These are phyloP conservation scores for Saccostrea glomerata DNA, from an alignment of 1,140 invertebrate genomes.

Conservation along the genomic window DNA sequence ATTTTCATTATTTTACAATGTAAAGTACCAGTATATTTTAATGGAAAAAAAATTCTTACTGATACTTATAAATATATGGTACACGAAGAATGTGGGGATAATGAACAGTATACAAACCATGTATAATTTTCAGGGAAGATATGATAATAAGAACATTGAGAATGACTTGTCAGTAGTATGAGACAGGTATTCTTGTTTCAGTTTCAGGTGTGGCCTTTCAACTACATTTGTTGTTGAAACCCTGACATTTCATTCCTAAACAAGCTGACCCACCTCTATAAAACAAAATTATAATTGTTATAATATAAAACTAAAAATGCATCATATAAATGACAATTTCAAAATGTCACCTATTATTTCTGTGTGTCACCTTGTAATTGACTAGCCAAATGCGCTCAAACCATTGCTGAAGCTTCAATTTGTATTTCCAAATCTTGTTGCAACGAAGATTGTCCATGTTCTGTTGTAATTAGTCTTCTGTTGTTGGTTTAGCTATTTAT, in stretches of 20 bases:
- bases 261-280: slow-evolving; percentile 20
- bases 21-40: not conserved
- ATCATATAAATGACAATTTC: not conserved
- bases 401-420: slow-evolving; percentile 10
- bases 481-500: slow-evolving; percentile 37
- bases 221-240: slow-evolving; percentile 50
- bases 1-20: not conserved
- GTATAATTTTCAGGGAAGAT: slow-evolving; percentile 9
- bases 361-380: not conserved
- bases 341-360: not conserved
- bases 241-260: slow-evolving; percentile 41
- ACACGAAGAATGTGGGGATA: not conserved
- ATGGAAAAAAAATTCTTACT: slow-evolving; percentile 6
- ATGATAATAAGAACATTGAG: not conserved
- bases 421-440: too few species aligned
- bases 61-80: too few species aligned
- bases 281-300: too few species aligned
- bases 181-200: slow-evolving; percentile 15
- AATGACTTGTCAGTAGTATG: not conserved
- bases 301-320: not conserved
- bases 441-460: too few species aligned
- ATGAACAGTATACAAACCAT: not conserved
- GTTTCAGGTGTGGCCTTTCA: slow-evolving; percentile 42
- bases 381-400: slow-evolving; percentile 23
- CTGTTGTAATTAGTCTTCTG: not conserved